A percentile compares a stretch with the other conserved stretches of the same genome.
Evolutionary conservation across 2,113 vertebrate genomes (phyloP).

Genomic region (Hypomesus transpacificus): DNA sequence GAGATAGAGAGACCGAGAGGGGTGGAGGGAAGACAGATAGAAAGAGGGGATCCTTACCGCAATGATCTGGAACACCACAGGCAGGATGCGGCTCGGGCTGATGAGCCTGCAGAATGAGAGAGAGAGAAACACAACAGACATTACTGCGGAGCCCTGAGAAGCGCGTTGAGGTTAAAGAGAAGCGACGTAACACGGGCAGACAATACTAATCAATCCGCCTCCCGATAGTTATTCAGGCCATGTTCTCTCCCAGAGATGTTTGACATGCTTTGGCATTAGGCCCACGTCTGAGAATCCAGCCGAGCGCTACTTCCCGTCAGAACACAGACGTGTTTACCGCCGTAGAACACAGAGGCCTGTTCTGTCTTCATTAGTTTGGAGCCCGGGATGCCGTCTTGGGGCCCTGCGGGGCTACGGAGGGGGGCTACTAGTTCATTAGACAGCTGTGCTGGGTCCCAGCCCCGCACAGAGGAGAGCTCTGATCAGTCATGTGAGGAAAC

Average conservation of each 20-base stretch:
- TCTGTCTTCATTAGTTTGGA: constrained; percentile 15
- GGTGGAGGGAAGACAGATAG: background rate
- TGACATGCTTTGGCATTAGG: too few species aligned
- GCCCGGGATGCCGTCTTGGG: background rate
- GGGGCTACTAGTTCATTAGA: background rate
- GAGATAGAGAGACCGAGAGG: too few species aligned
- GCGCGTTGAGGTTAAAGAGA: too few species aligned
- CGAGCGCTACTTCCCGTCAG: too few species aligned
- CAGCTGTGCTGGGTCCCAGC: background rate
- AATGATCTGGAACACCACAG: constrained; percentile 5
- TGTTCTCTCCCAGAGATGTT: too few species aligned
- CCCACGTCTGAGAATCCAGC: too few species aligned
- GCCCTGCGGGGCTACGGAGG: background rate
- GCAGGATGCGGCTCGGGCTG: background rate
- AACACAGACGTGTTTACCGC: background rate
- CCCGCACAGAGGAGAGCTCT: background rate
- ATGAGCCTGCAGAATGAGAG: background rate
- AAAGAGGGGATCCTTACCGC: background rate
- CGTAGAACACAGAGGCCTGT: background rate
- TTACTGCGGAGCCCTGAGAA: too few species aligned
- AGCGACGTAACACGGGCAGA: too few species aligned
- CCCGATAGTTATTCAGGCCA: too few species aligned
- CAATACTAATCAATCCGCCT: too few species aligned
- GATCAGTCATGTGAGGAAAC: constrained; percentile 16
- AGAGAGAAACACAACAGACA: background rate